phyloP scores from a whole-genome alignment of 2,888 invertebrate species.

The Rhagium mordax region DNA sequence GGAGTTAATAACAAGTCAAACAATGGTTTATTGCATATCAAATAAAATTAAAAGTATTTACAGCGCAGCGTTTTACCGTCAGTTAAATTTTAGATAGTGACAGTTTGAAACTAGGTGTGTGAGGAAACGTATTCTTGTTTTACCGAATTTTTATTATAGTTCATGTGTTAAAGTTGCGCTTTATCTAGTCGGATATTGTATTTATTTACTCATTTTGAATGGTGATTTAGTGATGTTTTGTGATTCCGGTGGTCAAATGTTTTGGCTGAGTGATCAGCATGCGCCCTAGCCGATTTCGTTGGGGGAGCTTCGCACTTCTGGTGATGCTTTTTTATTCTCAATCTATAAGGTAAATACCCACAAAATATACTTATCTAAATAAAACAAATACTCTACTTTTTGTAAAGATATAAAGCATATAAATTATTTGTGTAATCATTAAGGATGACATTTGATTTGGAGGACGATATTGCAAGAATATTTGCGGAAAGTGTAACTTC shows the following conservation, averaged over 20 bases:
- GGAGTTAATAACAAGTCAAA: conserved; percentile 54
- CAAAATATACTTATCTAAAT: not conserved
- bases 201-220: conserved; percentile 27
- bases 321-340: conserved; percentile 50
- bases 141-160: conserved; percentile 19
- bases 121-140: conserved; percentile 40
- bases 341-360: conserved; percentile 40
- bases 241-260: conserved; percentile 57
- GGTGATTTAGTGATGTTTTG: conserved; percentile 58
- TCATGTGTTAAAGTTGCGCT: conserved; percentile 34
- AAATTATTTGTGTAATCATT: not conserved
- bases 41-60: conserved; percentile 47
- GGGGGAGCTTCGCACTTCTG: conserved; percentile 57
- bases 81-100: conserved; percentile 47
- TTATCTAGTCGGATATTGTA: conserved; percentile 30
- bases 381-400: not conserved
- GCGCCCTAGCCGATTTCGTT: conserved; percentile 56
- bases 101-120: conserved; percentile 45
- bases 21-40: conserved; percentile 57
- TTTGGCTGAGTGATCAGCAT: conserved; percentile 59
- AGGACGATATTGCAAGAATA: not conserved
- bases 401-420: not conserved
- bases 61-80: conserved; percentile 39
- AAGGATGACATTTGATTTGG: not conserved
- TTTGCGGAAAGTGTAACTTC: too few relatives aligned